These are phyloP conservation scores for Pteromalus puparum DNA, from an alignment of 1,140 invertebrate species.

Conservation along the genomic window DNA sequence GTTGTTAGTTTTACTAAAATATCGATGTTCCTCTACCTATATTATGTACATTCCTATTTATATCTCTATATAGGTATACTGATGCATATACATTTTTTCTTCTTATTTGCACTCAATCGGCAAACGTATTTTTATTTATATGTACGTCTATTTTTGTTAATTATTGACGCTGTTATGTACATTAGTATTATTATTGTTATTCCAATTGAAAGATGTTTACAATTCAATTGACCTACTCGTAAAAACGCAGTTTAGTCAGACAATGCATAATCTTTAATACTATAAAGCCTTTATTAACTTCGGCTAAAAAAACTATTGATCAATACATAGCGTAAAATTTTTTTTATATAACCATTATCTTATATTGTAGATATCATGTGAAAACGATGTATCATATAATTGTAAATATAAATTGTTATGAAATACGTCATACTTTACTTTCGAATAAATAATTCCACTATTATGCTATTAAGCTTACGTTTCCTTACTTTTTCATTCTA, in stretches of 20 bases:
- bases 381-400: constrained; percentile 25
- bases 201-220: neutral
- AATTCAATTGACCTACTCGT: neutral
- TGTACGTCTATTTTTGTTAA: neutral
- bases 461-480: constrained; percentile 6
- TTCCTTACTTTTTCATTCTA: constrained; percentile 33
- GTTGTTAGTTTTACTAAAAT: neutral
- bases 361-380: neutral
- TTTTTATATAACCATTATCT: neutral
- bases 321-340: neutral
- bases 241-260: neutral
- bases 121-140: neutral
- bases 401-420: constrained; percentile 31
- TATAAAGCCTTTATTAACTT: neutral
- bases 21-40: constrained; percentile 14
- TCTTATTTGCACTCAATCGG: neutral
- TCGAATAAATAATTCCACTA: constrained; percentile 33
- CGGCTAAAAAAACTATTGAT: too few relatives aligned
- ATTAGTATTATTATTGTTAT: neutral
- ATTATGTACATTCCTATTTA: neutral
- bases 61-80: neutral
- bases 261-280: neutral
- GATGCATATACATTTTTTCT: neutral
- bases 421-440: constrained; percentile 6
- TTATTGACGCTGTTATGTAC: neutral